Evolutionary conservation across 2,888 invertebrate species (phyloP).

Genomic region (Notodonta ziczac): DNA sequence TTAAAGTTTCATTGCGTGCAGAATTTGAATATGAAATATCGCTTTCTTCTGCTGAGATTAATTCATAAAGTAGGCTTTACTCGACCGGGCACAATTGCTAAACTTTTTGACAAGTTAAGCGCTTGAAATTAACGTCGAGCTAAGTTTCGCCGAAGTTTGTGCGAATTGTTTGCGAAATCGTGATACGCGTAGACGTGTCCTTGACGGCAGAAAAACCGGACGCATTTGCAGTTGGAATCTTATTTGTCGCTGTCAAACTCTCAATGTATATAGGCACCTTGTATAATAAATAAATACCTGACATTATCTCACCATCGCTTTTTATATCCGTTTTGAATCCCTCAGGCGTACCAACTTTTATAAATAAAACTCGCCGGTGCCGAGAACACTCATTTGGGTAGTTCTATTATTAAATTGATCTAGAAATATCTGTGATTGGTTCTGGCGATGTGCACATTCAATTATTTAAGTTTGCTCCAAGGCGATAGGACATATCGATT

Average conservation of each 20-base stretch:
- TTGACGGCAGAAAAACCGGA: slow-evolving; percentile 19
- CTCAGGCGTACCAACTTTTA: not conserved
- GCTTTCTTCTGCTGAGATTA: slow-evolving; percentile 56
- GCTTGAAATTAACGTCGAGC: slow-evolving; percentile 58
- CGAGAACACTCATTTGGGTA: too few relatives aligned
- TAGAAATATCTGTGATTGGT: too few relatives aligned
- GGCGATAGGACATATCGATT: too few relatives aligned
- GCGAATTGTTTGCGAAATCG: slow-evolving; percentile 39
- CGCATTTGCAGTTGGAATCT: slow-evolving; percentile 14
- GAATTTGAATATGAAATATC: slow-evolving; percentile 63
- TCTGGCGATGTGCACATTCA: too few relatives aligned
- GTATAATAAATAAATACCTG: not conserved
- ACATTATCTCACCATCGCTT: not conserved
- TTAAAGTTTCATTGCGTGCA: slow-evolving; percentile 55
- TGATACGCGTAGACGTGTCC: slow-evolving; percentile 18
- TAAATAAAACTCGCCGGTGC: too few relatives aligned
- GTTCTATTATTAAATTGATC: too few relatives aligned
- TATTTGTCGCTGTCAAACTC: slow-evolving; percentile 11
- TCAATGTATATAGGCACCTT: not conserved
- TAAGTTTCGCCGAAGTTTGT: slow-evolving; percentile 45
- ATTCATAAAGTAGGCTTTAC: slow-evolving; percentile 60
- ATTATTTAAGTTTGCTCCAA: too few relatives aligned
- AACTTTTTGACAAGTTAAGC: slow-evolving; percentile 73
- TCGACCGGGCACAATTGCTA: slow-evolving; percentile 60
- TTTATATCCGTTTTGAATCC: too few relatives aligned